A percentile compares a stretch with the other conserved stretches of the same genome.
These are phyloP conservation scores for Echeneis naucrates DNA, from an alignment of 2,797 vertebrate genomes.

Conservation along the genomic window DNA sequence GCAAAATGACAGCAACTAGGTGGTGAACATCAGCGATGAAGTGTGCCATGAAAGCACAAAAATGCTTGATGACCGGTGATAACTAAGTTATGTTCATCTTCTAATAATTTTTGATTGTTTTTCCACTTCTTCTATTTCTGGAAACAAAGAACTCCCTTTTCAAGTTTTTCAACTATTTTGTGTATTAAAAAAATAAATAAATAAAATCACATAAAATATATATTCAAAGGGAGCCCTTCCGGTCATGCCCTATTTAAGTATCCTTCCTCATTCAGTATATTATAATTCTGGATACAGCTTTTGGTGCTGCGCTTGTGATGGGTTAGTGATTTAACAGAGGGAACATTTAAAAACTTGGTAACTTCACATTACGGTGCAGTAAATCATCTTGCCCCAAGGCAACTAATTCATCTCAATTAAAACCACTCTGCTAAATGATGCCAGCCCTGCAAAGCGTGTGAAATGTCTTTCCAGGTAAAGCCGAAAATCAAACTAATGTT, in stretches of 20 bases:
- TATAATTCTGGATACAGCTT: not conserved
- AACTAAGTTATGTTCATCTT: not conserved
- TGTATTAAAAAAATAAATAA: not conserved
- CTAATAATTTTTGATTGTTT: not conserved
- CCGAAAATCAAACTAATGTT: slow-evolving; percentile 40
- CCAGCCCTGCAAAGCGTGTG: slow-evolving; percentile 37
- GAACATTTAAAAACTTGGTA: slow-evolving; percentile 50
- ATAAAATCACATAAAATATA: not conserved
- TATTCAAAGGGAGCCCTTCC: slow-evolving; percentile 5
- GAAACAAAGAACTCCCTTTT: not conserved
- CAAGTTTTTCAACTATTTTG: not conserved
- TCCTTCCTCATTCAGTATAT: not conserved
- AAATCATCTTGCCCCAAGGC: slow-evolving; percentile 51
- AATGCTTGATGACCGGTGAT: not conserved
- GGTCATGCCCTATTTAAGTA: not conserved
- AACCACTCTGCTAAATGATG: slow-evolving; percentile 48
- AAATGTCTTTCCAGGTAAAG: slow-evolving; percentile 50
- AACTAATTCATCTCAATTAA: slow-evolving; percentile 68
- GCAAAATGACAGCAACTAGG: slow-evolving; percentile 1
- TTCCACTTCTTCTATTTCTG: not conserved
- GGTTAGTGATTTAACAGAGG: slow-evolving; percentile 41
- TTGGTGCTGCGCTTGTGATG: slow-evolving; percentile 27
- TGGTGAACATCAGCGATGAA: slow-evolving; percentile 1
- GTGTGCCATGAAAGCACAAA: not conserved
- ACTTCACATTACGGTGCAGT: slow-evolving; percentile 51